Percentiles rank a stretch among this genome's conserved stretches.
Evolutionary conservation across 2,888 invertebrate species (phyloP).

Genomic region (Osmoderma eremita): DNA sequence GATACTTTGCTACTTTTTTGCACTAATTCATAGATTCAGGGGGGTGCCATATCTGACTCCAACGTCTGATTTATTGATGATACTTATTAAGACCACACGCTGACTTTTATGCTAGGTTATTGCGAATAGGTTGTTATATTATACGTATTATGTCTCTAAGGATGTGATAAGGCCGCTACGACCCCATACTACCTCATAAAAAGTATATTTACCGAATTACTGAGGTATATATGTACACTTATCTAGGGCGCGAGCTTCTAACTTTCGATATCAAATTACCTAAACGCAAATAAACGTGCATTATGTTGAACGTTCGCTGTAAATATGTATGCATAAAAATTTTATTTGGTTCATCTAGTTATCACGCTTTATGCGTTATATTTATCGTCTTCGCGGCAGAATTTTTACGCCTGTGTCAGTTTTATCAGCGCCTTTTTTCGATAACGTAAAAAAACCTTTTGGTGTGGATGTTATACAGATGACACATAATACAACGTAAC

Average conservation of each 20-base stretch:
- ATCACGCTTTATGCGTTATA: not conserved
- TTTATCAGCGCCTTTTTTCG: conserved; percentile 14
- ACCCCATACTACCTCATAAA: not conserved
- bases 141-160: no score
- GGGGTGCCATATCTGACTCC: conserved; percentile 21
- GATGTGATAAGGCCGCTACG: no score
- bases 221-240: not conserved
- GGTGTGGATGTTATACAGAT: not conserved
- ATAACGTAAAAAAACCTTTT: not conserved
- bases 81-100: conserved; percentile 39
- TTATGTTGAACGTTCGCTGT: not conserved
- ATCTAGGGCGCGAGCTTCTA: no score
- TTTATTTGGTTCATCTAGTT: conserved; percentile 8
- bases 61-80: conserved; percentile 39
- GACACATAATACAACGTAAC: not conserved
- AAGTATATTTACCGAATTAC: not conserved
- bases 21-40: conserved; percentile 23
- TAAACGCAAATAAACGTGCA: no score
- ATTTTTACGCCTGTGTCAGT: conserved; percentile 7
- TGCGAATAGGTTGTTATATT: conserved; percentile 1
- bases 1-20: no score
- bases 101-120: conserved; percentile 27
- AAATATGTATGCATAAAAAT: conserved; percentile 4
- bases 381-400: not conserved
- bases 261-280: no score